phyloP scores from a whole-genome alignment of 2,797 vertebrate species.

The Paramormyrops hopkinsi region DNA sequence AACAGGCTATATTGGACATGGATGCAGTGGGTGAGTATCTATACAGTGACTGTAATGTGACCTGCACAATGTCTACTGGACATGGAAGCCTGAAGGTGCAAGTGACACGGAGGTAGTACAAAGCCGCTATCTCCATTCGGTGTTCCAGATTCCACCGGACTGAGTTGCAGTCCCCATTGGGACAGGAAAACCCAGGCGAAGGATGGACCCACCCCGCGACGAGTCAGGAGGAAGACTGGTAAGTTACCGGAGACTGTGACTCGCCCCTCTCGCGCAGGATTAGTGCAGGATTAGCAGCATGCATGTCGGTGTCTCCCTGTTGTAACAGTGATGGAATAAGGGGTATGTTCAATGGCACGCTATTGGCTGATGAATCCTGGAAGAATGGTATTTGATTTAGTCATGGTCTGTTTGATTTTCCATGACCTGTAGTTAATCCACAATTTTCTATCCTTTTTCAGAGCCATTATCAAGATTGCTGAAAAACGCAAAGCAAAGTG shows the following conservation, averaged over 20 bases:
- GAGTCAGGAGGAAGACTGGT: constrained; percentile 88
- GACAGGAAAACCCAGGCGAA: constrained; percentile 72
- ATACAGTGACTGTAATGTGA: neutral
- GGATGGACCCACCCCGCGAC: constrained; percentile 70
- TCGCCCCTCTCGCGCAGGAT: constrained; percentile 15
- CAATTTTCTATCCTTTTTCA: constrained; percentile 44
- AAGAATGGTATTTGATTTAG: neutral
- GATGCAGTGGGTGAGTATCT: constrained; percentile 85
- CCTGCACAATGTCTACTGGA: neutral
- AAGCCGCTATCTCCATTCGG: neutral
- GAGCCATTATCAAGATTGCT: constrained; percentile 84
- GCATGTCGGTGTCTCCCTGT: neutral
- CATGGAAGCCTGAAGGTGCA: neutral
- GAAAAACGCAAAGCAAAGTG: constrained; percentile 82
- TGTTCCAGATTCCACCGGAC: constrained; percentile 79
- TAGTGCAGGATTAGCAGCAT: neutral
- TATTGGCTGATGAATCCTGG: neutral
- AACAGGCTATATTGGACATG: constrained; percentile 97
- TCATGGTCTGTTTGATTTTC: neutral
- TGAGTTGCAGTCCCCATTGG: constrained; percentile 76
- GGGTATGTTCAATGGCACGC: neutral
- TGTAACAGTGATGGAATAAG: neutral
- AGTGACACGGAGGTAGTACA: neutral
- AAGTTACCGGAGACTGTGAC: neutral
- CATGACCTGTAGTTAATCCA: neutral